A percentile compares a stretch with the other conserved stretches of the same genome.
Conservation (phyloP, 1,140 invertebrate genomes). For the Cydia splendana region DNA sequence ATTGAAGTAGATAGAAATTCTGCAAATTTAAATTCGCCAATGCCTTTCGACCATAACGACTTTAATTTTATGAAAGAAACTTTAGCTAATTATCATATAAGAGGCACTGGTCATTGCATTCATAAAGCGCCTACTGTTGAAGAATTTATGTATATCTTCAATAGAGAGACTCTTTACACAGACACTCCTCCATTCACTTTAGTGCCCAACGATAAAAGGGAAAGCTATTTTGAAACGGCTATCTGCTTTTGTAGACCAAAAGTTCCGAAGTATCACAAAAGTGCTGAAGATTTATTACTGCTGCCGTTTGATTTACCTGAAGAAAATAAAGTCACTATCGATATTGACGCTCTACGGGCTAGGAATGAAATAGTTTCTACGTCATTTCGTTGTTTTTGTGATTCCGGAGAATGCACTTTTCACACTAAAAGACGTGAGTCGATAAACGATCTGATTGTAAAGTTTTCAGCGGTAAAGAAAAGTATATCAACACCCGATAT, state of each 20-base stretch:
- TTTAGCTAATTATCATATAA: slow-evolving; percentile 70
- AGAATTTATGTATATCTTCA: slow-evolving; percentile 75
- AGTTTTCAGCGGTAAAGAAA: slow-evolving; percentile 72
- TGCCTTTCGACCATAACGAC: slow-evolving; percentile 50
- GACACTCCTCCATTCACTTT: slow-evolving; percentile 60
- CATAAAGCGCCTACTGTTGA: slow-evolving; percentile 66
- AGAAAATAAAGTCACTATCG: slow-evolving; percentile 61
- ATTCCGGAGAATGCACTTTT: slow-evolving; percentile 61
- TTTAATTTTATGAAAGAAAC: slow-evolving; percentile 67
- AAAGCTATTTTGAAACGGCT: slow-evolving; percentile 69
- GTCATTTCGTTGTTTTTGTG: slow-evolving; percentile 75
- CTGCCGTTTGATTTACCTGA: slow-evolving; percentile 41
- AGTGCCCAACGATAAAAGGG: slow-evolving; percentile 57
- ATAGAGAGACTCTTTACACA: slow-evolving; percentile 67
- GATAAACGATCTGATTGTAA: slow-evolving; percentile 59
- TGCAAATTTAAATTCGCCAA: slow-evolving; percentile 53
- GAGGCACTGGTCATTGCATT: slow-evolving; percentile 75
- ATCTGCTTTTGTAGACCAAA: slow-evolving; percentile 74
- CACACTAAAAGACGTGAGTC: slow-evolving; percentile 63
- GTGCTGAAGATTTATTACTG: slow-evolving; percentile 71
- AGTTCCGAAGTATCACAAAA: slow-evolving; percentile 66
- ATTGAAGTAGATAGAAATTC: slow-evolving; percentile 72
- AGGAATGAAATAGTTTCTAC: slow-evolving; percentile 56
- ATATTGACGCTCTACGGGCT: slow-evolving; percentile 57
- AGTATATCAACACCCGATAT: slow-evolving; percentile 75